Evolutionary conservation across 2,888 invertebrate genomes (phyloP), one percentile per base, ranked within the genome.

Genomic region (Troilus luridus): DNA sequence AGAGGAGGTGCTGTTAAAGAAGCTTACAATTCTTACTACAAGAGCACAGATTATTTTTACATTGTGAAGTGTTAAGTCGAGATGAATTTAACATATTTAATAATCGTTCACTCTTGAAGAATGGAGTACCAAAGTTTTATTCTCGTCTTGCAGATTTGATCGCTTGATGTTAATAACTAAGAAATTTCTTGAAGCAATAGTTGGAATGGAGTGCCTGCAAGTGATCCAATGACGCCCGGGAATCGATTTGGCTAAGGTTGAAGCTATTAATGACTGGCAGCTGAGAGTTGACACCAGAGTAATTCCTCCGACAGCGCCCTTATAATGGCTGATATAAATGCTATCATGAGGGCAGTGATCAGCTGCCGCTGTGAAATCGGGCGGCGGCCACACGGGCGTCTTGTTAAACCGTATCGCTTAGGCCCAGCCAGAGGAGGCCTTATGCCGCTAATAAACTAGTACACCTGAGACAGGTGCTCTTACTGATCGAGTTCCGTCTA

Each of bases 311-410:
- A 10, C 85, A 85, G 85, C 41, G 85, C 89, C 89, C 89, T 60
- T 89, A 89, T 89, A 64, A 89, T 89, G 56, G 89, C 10, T 89
- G 59, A 89, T 89, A 89, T 89, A 89, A 89, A 89, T 67, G 89
- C 62, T 60, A 62, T 62, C 64, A 89, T 89, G 89, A 60, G 89
- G 89, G 89, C 54, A 89, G 89, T 64, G 54, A 64, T 89, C 89
- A 89, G 89, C 89, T 89, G 89, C 89, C 54, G 89, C 64, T 89
- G 89, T 89, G 89, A 89, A 89, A 89, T 89, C 89, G 89, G 88
- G 27, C 6, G 24, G 62, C 27, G n/a, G 88, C 24, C 88, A 88
- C 88, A 41, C 88, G 88, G 72, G 85, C 11, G n/a, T n/a, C 85
- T 85, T 85, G 56, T 85, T 85, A 85, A 85, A 85, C n/a, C 85